Evolutionary conservation across 2,888 invertebrate genomes (phyloP), one percentile per base, ranked within the genome.

Genomic region (Creontiades dilutus): DNA sequence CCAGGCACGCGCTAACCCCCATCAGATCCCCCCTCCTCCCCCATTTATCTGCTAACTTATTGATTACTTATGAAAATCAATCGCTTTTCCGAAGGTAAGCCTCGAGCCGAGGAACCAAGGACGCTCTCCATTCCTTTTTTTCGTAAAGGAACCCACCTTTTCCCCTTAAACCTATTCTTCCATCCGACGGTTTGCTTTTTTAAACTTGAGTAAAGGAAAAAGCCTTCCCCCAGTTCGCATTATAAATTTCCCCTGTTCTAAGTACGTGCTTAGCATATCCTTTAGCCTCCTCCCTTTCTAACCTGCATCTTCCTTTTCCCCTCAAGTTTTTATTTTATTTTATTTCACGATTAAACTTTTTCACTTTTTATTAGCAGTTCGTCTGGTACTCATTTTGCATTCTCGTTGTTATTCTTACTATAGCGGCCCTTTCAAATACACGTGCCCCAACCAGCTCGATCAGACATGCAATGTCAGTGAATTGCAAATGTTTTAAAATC

Each of bases 1-100:
- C 86, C 47, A 86, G 86, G 86, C 86, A 86, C 86, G 86, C 86
- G 47, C 85, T 86, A 37, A 46, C 86, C 68, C 75, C 86, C 68
- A 55, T 68, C 48, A 46, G 27, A 16, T 23, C n/a, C 13, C 48
- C 68, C 76, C 37, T 7, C 86, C 37, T 0, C 23, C 57, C 68
- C 86, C 86, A 86, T 86, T 86, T 86, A 86, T 86, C 86, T 47
- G 86, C 86, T 86, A 86, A 86, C 86, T 86, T 86, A 86, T 86
- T 86, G 86, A 86, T 86, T 86, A 86, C 86, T 86, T 86, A 86
- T 86, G 86, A 86, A 86, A 86, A 86, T 86, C 86, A 86, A 86
- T 86, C 86, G 86, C 75, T 68, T 16, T 46, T 19, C 14, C 12
- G n/a, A 75, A 86, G 68, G 76, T 37, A 48, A 46, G 76, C 23